These are phyloP conservation scores for Andrena chrysosceles DNA, from an alignment of 2,888 invertebrate species.

Conservation along the genomic window DNA sequence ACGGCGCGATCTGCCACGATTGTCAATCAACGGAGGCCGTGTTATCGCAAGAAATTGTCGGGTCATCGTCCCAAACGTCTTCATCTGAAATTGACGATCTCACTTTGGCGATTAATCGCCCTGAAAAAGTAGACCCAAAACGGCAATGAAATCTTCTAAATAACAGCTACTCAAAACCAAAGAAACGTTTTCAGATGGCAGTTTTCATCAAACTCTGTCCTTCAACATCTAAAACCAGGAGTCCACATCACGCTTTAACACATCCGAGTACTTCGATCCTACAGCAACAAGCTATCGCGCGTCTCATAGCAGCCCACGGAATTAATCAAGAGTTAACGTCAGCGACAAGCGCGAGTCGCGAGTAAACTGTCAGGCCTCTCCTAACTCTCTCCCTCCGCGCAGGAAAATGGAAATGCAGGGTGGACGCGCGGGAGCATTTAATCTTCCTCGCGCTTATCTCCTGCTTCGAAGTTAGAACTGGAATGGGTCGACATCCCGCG, in stretches of 20 bases:
- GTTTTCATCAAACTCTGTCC: background rate
- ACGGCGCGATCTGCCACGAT: conserved; percentile 31
- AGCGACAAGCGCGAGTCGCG: background rate
- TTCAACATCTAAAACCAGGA: background rate
- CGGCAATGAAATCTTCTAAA: too few relatives aligned
- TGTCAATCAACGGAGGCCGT: conserved; percentile 22
- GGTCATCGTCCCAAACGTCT: conserved; percentile 54
- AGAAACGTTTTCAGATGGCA: background rate
- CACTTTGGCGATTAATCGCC: background rate
- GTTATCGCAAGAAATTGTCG: conserved; percentile 36
- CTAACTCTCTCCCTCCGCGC: background rate
- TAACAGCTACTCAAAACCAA: too few relatives aligned
- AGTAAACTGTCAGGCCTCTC: background rate
- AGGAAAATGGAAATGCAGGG: conserved; percentile 33
- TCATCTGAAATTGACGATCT: conserved; percentile 39
- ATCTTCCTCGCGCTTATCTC: conserved; percentile 44
- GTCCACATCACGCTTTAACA: too few relatives aligned
- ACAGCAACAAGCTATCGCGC: background rate
- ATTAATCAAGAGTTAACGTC: background rate
- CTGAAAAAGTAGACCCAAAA: background rate
- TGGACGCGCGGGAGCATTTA: conserved; percentile 41
- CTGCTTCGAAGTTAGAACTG: conserved; percentile 54
- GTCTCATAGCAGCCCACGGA: background rate
- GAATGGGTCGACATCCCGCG: conserved; percentile 71
- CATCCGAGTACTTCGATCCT: background rate